Evolutionary conservation across 1,140 invertebrate species (phyloP).

Genomic region (Zaprionus gabonicus): DNA sequence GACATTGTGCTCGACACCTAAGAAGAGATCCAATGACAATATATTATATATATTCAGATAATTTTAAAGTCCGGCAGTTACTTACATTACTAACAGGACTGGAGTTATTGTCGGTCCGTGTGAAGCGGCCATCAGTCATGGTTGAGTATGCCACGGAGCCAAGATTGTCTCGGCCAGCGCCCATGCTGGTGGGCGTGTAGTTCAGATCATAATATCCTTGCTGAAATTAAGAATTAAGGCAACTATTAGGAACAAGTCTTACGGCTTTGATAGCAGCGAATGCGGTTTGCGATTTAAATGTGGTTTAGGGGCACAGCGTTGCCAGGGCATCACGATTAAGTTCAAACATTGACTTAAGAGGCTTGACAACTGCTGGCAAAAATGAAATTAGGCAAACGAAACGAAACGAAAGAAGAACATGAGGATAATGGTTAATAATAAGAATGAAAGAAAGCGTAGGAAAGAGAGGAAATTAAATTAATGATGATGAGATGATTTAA

Average conservation of each 20-base stretch:
- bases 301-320: slow-evolving; percentile 42
- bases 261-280: slow-evolving; percentile 3
- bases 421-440: slow-evolving; percentile 4
- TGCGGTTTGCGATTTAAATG: slow-evolving; percentile 23
- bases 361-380: slow-evolving; percentile 17
- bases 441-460: not conserved
- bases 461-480: slow-evolving; percentile 2
- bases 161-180: slow-evolving; percentile 87
- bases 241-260: slow-evolving; percentile 17
- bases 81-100: slow-evolving; percentile 88
- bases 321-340: slow-evolving; percentile 31
- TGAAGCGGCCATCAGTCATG: slow-evolving; percentile 90
- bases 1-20: slow-evolving; percentile 88
- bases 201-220: slow-evolving; percentile 88
- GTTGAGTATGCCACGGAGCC: slow-evolving; percentile 90
- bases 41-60: not conserved
- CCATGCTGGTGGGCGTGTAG: slow-evolving; percentile 87
- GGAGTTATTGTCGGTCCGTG: slow-evolving; percentile 92
- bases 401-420: slow-evolving; percentile 9
- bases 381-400: slow-evolving; percentile 10
- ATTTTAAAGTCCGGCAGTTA: not conserved
- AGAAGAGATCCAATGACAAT: not conserved
- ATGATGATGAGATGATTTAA: not conserved
- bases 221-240: slow-evolving; percentile 58
- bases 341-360: slow-evolving; percentile 2